Evolutionary conservation across 1,140 invertebrate species (phyloP).

Genomic region (Trichoplusia ni): DNA sequence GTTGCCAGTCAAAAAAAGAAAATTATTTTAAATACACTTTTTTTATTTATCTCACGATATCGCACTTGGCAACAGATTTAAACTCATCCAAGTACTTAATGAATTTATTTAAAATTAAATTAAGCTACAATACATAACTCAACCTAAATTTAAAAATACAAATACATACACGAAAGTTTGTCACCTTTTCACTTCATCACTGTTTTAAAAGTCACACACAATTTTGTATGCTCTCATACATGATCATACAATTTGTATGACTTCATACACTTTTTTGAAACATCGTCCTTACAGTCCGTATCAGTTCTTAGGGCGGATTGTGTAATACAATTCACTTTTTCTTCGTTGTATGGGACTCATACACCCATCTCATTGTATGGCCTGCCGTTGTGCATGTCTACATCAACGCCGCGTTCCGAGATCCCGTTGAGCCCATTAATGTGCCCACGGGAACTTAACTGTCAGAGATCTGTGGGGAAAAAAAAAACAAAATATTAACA

Average conservation of each 20-base stretch:
- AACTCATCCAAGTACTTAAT: no score
- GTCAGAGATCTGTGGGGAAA: constrained; percentile 73
- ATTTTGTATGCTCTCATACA: not conserved
- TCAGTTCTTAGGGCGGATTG: not conserved
- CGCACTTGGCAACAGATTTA: no score
- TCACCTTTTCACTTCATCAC: constrained; percentile 6
- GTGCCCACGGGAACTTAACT: constrained; percentile 77
- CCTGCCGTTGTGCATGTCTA: constrained; percentile 52
- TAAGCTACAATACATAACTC: constrained; percentile 4
- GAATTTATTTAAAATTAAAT: no score
- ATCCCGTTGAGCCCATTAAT: constrained; percentile 73
- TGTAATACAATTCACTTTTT: not conserved
- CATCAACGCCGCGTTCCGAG: constrained; percentile 58
- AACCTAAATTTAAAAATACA: not conserved
- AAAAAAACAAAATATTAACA: not conserved
- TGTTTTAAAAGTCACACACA: constrained; percentile 2
- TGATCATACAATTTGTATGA: not conserved
- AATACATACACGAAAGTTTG: constrained; percentile 1
- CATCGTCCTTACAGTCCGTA: not conserved
- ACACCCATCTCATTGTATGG: constrained; percentile 73
- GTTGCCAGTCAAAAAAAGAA: no score
- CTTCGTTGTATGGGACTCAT: constrained; percentile 25
- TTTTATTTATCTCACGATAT: no score
- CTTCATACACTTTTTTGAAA: not conserved
- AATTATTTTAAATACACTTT: no score